Evolutionary conservation across 2,888 invertebrate species (phyloP), one percentile per base, ranked within the genome.

Genomic region (Lasioglossum pauxillum): DNA sequence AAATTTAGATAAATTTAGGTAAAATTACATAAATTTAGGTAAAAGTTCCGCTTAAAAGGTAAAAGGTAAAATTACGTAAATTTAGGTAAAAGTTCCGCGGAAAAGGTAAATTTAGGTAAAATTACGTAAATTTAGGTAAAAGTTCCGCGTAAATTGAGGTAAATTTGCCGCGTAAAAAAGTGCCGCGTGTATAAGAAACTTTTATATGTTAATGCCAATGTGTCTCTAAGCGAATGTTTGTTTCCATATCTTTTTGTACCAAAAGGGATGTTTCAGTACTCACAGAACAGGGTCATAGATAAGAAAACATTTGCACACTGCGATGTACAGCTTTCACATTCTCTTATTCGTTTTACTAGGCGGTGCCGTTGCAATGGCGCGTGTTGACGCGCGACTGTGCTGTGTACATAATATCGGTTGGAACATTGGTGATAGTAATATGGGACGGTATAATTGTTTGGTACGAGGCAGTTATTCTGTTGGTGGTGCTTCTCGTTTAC

Each of bases 311-410:
- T 16, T 14, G n/a, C 16, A 31, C 7, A 64, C 14, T 31, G 35
- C 8, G 67, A 10, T 8, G 3, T 23, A 8, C 8, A 67, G 35
- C 2, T 67, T 31, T n/a, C 10, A 69, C 41, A 19, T 23, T 41
- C 38, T 41, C 38, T 19, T 41, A n/a, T 38, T 38, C 19, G 16
- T 44, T 72, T 72, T 35, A 60, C 69, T 95, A 98, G 98, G 97
- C 97, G 0, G 97, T 98, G 49, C 96, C 96, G 90, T 96, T 98
- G 75, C 97, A 98, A 92, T 97, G 97, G 96, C 97, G 97, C 95
- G 98, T 98, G 0, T 96, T 99, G 35, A 97, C 98, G 0, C 96
- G 99, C 85, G 99, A 99, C 92, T 97, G 97, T 72, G 92, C 97
- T 12, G 97, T 98, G 81, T 99, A 98, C 94, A 96, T 97, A 86